These are phyloP conservation scores for Nibea coibor DNA, from an alignment of 2,113 vertebrate species.

Conservation along the genomic window DNA sequence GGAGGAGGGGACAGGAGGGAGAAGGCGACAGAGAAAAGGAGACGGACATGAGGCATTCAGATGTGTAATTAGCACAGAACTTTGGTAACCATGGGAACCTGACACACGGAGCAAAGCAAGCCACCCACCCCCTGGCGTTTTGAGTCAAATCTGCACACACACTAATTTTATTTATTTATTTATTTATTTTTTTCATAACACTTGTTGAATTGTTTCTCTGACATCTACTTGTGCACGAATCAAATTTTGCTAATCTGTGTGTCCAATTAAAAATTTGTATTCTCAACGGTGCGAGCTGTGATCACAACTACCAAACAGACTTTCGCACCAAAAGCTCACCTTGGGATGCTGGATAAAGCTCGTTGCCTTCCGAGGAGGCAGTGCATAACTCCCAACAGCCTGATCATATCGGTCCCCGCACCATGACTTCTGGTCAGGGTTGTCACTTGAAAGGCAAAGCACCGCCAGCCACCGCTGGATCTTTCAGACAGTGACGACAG, in stretches of 20 bases:
- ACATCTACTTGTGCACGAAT: not conserved
- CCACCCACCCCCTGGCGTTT: not conserved
- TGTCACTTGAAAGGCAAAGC: slow-evolving; percentile 57
- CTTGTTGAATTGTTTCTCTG: slow-evolving; percentile 10
- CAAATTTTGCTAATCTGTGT: not conserved
- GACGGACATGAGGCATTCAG: slow-evolving; percentile 20
- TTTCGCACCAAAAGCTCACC: slow-evolving; percentile 15
- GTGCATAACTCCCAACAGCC: slow-evolving; percentile 33
- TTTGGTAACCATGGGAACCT: slow-evolving; percentile 63
- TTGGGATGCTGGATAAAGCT: slow-evolving; percentile 3
- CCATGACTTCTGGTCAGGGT: slow-evolving; percentile 29
- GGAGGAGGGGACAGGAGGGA: slow-evolving; percentile 17
- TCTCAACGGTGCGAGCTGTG: slow-evolving; percentile 9
- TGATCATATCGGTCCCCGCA: slow-evolving; percentile 42
- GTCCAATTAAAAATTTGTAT: slow-evolving; percentile 35
- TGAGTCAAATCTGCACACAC: slow-evolving; percentile 16
- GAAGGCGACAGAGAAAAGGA: not conserved
- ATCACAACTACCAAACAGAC: slow-evolving; percentile 29
- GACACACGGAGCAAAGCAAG: slow-evolving; percentile 26
- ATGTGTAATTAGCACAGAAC: slow-evolving; percentile 56
- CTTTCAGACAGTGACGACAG: slow-evolving; percentile 27
- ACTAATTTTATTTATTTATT: too few species aligned
- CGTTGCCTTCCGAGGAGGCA: slow-evolving; percentile 4
- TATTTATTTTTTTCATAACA: not conserved
- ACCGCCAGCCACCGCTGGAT: slow-evolving; percentile 27